Evolutionary conservation across 1,140 invertebrate genomes (phyloP).

Genomic region (Xylocopa sonorina): DNA sequence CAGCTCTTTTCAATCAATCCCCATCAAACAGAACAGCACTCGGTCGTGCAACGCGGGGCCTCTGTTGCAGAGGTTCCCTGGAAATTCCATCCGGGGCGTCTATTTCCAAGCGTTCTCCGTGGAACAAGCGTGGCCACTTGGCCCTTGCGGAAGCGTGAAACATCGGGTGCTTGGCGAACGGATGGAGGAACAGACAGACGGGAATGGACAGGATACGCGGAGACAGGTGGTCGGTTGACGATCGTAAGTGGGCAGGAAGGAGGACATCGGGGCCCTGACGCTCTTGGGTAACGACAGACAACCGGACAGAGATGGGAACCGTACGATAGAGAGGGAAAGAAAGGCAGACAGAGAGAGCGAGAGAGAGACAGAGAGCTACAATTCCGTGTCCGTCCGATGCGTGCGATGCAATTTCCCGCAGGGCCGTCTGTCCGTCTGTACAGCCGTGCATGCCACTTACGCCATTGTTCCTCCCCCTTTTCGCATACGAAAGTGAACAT

Average conservation of each 20-base stretch:
- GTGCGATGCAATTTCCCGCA: slow-evolving; percentile 70
- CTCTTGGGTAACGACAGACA: slow-evolving; percentile 42
- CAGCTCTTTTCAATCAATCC: slow-evolving; percentile 18
- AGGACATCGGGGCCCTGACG: slow-evolving; percentile 66
- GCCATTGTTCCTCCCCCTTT: slow-evolving; percentile 65
- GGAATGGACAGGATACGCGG: slow-evolving; percentile 61
- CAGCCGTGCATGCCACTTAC: slow-evolving; percentile 67
- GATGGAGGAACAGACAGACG: slow-evolving; percentile 48
- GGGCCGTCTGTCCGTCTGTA: slow-evolving; percentile 60
- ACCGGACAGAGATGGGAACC: background rate
- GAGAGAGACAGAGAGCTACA: slow-evolving; percentile 23
- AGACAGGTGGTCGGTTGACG: slow-evolving; percentile 69
- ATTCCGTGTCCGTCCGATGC: slow-evolving; percentile 64
- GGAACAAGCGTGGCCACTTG: slow-evolving; percentile 33
- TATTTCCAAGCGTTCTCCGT: slow-evolving; percentile 18
- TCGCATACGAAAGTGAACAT: slow-evolving; percentile 70
- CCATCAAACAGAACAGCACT: slow-evolving; percentile 10
- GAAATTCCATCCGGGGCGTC: slow-evolving; percentile 5
- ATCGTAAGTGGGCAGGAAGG: slow-evolving; percentile 71
- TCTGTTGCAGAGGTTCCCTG: background rate
- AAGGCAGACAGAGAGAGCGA: slow-evolving; percentile 11
- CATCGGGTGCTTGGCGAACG: slow-evolving; percentile 62
- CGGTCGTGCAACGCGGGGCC: background rate
- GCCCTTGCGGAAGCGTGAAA: slow-evolving; percentile 64
- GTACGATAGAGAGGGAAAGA: slow-evolving; percentile 6